Conservation (phyloP, 2,113 vertebrate genomes). For the Lota lota region DNA sequence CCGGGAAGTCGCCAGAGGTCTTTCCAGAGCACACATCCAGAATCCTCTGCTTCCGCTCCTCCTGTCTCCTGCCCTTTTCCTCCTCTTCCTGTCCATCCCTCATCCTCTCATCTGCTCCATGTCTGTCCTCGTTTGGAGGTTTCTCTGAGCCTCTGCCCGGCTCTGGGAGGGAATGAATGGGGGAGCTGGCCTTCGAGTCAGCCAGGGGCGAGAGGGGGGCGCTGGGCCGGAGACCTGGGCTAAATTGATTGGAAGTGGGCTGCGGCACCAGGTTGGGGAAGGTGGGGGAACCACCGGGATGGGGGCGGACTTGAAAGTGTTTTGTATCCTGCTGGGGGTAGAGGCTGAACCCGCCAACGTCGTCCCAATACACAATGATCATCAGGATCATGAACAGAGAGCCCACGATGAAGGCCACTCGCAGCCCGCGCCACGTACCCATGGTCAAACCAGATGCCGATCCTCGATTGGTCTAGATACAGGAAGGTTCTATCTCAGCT, state of each 20-base stretch:
- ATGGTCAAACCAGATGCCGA: constrained; percentile 29
- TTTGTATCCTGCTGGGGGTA: constrained; percentile 45
- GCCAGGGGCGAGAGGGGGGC: too few species aligned
- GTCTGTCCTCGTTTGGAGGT: background rate
- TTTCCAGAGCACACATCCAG: constrained; percentile 78
- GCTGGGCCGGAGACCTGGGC: too few species aligned
- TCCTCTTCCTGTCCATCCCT: constrained; percentile 13
- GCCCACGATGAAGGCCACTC: constrained; percentile 56
- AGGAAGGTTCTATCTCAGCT: constrained; percentile 43
- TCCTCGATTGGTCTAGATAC: constrained; percentile 21
- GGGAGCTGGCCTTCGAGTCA: too few species aligned
- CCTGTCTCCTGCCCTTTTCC: constrained; percentile 61
- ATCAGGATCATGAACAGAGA: constrained; percentile 63
- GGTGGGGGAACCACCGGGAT: background rate
- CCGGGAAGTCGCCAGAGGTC: constrained; percentile 66
- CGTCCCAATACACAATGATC: constrained; percentile 68
- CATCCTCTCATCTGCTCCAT: constrained; percentile 2
- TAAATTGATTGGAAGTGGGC: background rate
- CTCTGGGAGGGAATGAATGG: background rate
- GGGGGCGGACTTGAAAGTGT: background rate
- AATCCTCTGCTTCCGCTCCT: constrained; percentile 76
- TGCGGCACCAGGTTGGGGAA: background rate
- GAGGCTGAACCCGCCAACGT: constrained; percentile 52
- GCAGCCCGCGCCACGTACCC: constrained; percentile 49
- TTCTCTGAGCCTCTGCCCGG: background rate